These are phyloP conservation scores for Tichodroma muraria DNA, from an alignment of 2,113 vertebrate species.

Conservation along the genomic window DNA sequence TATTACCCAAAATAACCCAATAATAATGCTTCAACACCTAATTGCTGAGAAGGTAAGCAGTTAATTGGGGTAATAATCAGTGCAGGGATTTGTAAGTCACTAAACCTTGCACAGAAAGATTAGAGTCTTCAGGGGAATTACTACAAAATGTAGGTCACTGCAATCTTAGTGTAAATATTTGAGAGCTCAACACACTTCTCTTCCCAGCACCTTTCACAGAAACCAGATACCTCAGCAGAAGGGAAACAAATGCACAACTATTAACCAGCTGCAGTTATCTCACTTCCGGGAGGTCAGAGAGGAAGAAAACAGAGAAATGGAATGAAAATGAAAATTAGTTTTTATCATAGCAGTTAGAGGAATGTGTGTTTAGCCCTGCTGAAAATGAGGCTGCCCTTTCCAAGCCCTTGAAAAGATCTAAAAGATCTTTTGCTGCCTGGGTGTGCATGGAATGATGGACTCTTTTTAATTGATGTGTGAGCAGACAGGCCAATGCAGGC, in stretches of 20 bases:
- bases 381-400: background rate
- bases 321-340: background rate
- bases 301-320: background rate
- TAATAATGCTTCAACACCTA: background rate
- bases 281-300: background rate
- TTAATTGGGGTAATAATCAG: constrained; percentile 37
- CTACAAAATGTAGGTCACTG: constrained; percentile 45
- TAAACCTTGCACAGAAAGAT: background rate
- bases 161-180: constrained; percentile 4
- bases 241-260: background rate
- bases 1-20: background rate
- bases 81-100: background rate
- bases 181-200: background rate
- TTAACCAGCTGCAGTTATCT: background rate
- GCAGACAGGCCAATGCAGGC: background rate
- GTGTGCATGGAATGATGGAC: background rate
- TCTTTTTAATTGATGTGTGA: background rate
- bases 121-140: constrained; percentile 20
- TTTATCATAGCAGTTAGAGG: background rate
- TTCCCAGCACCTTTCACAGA: background rate
- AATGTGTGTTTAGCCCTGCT: background rate
- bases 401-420: background rate
- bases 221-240: background rate
- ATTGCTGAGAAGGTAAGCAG: constrained; percentile 20
- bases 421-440: background rate